phyloP scores from a whole-genome alignment of 2,797 vertebrate genomes.

The Xenopus petersii region DNA sequence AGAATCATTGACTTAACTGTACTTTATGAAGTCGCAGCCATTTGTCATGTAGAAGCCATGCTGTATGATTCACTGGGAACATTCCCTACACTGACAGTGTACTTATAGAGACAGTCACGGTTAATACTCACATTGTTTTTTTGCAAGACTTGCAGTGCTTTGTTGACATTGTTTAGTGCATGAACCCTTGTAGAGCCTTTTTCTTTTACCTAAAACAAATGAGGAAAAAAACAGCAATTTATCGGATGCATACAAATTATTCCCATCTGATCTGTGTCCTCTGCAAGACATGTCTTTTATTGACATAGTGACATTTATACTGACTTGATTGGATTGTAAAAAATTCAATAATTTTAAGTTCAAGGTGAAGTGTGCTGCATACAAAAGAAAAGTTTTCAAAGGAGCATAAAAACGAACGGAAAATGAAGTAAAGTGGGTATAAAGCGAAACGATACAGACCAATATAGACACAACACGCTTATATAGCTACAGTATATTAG shows the following conservation, averaged over 20 bases:
- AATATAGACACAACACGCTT: too few relatives aligned
- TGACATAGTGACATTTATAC: not conserved
- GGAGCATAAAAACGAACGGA: too few relatives aligned
- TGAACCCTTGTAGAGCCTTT: conserved; percentile 93
- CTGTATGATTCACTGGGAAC: not conserved
- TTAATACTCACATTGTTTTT: conserved; percentile 91
- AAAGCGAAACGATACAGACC: too few relatives aligned
- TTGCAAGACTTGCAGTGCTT: conserved; percentile 88
- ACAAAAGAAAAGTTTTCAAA: too few relatives aligned
- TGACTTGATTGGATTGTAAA: not conserved
- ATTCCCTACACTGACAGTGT: conserved; percentile 21
- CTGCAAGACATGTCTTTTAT: not conserved
- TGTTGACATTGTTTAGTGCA: conserved; percentile 97
- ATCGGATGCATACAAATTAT: not conserved
- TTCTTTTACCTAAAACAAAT: conserved; percentile 83
- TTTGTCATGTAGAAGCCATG: not conserved
- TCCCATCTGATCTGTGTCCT: not conserved
- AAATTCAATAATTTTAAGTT: conserved; percentile 1
- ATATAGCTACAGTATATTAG: too few relatives aligned
- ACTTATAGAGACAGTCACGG: not conserved
- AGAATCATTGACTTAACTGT: too few relatives aligned
- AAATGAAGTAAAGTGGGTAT: too few relatives aligned
- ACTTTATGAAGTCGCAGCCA: conserved; percentile 7
- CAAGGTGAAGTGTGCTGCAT: not conserved
- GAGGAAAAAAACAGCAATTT: conserved; percentile 29